Conservation (phyloP, 53 echinoderm and acorn worm genomes). For the Actinopyga echinites region DNA sequence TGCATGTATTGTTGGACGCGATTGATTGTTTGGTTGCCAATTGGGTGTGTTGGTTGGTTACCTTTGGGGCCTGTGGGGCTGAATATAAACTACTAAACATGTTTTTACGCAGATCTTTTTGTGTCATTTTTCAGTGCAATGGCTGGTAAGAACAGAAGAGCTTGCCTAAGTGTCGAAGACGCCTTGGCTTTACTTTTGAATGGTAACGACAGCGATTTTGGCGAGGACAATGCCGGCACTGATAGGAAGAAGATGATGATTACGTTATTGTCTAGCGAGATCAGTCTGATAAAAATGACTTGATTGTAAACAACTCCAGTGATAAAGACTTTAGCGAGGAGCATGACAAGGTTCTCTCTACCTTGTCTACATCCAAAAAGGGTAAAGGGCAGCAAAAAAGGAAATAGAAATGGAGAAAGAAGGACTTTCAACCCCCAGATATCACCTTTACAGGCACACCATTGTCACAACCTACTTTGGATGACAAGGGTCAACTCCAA, state of each 20-base stretch:
- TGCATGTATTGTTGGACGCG: too few species aligned
- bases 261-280: background rate
- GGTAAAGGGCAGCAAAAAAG: background rate
- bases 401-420: background rate
- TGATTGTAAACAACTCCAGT: background rate
- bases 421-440: slow-evolving; percentile 7
- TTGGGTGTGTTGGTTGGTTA: too few species aligned
- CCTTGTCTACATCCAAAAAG: background rate
- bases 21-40: too few species aligned
- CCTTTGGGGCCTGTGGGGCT: background rate
- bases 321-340: background rate
- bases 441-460: background rate
- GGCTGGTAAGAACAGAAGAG: background rate
- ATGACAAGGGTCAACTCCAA: slow-evolving; percentile 4
- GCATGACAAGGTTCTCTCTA: background rate
- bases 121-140: background rate
- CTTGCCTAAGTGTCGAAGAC: background rate
- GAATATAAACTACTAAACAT: background rate
- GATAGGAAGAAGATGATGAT: background rate
- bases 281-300: background rate
- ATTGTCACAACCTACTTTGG: background rate
- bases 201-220: background rate
- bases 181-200: background rate
- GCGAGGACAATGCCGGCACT: background rate
- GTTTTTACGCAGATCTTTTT: background rate